phyloP scores from a whole-genome alignment of 2,888 invertebrate genomes.

The Dynastes grantii region DNA sequence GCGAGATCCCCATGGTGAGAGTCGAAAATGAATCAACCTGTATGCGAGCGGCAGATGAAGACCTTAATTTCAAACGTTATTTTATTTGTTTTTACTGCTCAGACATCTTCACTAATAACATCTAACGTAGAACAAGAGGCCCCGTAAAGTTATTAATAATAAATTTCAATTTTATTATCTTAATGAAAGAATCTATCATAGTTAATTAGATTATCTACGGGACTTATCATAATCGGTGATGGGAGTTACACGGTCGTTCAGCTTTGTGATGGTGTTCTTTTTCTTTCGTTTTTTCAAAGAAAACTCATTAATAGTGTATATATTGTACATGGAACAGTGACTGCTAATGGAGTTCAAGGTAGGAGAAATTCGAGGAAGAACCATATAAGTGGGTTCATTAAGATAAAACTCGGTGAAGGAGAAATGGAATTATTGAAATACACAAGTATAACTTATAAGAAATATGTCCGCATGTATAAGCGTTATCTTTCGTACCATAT shows the following conservation, averaged over 20 bases:
- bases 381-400: slow-evolving; percentile 45
- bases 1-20: too few species aligned
- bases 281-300: neutral
- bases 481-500: slow-evolving; percentile 41
- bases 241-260: slow-evolving; percentile 31
- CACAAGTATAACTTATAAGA: slow-evolving; percentile 18
- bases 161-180: slow-evolving; percentile 35
- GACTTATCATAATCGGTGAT: slow-evolving; percentile 43
- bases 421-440: slow-evolving; percentile 39
- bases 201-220: slow-evolving; percentile 45
- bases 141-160: slow-evolving; percentile 16
- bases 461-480: slow-evolving; percentile 27
- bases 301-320: slow-evolving; percentile 24
- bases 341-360: slow-evolving; percentile 42
- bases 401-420: slow-evolving; percentile 31
- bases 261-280: slow-evolving; percentile 20
- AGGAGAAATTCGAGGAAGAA: slow-evolving; percentile 45
- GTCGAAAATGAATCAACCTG: neutral
- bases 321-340: neutral
- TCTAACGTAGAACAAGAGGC: neutral
- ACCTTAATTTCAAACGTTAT: slow-evolving; percentile 27
- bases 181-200: slow-evolving; percentile 46
- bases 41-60: slow-evolving; percentile 18
- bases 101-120: slow-evolving; percentile 12
- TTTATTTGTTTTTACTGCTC: slow-evolving; percentile 22